Conservation (phyloP, 2,888 invertebrate genomes). For the Synergus japonicus region DNA sequence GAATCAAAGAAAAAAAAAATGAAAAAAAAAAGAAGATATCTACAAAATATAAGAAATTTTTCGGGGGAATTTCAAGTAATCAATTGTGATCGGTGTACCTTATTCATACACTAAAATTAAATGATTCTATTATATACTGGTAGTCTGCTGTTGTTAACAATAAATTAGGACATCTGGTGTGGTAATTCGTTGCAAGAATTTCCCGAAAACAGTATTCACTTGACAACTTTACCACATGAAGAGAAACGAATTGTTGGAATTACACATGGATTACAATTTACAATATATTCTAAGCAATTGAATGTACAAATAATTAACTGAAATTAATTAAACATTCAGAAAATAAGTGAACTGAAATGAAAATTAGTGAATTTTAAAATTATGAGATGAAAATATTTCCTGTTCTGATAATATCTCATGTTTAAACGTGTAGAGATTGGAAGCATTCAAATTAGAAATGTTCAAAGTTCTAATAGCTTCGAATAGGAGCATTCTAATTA, state of each 20-base stretch:
- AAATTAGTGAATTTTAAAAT: not conserved
- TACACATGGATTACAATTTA: not conserved
- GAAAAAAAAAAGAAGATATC: conserved; percentile 43
- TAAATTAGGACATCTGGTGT: conserved; percentile 56
- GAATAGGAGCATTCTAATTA: not conserved
- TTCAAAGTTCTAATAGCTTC: not conserved
- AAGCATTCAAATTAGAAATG: not conserved
- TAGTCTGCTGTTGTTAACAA: conserved; percentile 74
- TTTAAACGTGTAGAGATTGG: not conserved
- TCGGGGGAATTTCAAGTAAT: conserved; percentile 53
- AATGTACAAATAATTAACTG: not conserved
- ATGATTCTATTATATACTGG: conserved; percentile 59
- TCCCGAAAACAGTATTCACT: not conserved
- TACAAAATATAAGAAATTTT: conserved; percentile 57
- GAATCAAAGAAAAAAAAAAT: conserved; percentile 48
- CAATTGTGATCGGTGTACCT: conserved; percentile 70
- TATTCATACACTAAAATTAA: conserved; percentile 58
- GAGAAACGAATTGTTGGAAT: conserved; percentile 19
- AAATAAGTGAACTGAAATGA: too few species aligned
- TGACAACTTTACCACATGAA: not conserved
- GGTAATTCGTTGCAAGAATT: not conserved
- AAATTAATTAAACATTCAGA: conserved; percentile 6
- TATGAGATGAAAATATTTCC: not conserved
- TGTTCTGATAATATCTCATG: not conserved
- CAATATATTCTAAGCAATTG: not conserved